Evolutionary conservation across 2,113 vertebrate genomes (phyloP).

Genomic region (Felis chaus): DNA sequence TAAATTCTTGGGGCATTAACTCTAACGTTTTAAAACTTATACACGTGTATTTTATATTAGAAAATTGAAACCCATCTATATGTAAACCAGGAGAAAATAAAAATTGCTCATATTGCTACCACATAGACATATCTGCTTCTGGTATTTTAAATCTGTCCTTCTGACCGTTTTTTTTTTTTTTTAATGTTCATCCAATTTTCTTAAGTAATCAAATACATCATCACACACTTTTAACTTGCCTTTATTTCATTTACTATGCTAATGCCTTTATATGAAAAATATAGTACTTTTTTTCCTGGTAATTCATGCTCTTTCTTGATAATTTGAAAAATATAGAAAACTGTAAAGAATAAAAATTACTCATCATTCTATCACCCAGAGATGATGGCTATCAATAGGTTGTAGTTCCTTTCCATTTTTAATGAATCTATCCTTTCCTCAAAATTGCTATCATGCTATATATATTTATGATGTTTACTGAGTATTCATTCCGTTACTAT

Average conservation of each 20-base stretch:
- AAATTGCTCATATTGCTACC: conserved; percentile 15
- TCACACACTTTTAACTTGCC: not conserved
- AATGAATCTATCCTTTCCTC: not conserved
- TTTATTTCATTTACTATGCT: conserved; percentile 37
- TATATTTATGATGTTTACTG: not conserved
- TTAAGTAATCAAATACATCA: not conserved
- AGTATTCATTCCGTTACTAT: not conserved
- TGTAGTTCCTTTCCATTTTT: conserved; percentile 9
- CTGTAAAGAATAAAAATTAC: conserved; percentile 16
- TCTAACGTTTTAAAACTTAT: conserved; percentile 39
- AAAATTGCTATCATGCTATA: not conserved
- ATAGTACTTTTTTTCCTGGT: not conserved
- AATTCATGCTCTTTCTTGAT: not conserved
- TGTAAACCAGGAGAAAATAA: conserved; percentile 18
- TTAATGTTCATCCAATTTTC: not conserved
- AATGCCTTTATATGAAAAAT: conserved; percentile 15
- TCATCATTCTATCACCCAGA: not conserved
- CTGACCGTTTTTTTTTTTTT: not conserved
- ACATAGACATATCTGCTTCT: conserved; percentile 10
- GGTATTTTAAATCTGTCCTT: conserved; percentile 35
- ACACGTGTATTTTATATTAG: conserved; percentile 23
- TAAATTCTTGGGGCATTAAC: not conserved
- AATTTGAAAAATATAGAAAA: conserved; percentile 39
- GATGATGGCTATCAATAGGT: not conserved
- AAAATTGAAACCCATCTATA: conserved; percentile 24